Base-by-base conservation (phyloP, 2,113 vertebrate genomes). In the Anseranas semipalmata region DNA sequence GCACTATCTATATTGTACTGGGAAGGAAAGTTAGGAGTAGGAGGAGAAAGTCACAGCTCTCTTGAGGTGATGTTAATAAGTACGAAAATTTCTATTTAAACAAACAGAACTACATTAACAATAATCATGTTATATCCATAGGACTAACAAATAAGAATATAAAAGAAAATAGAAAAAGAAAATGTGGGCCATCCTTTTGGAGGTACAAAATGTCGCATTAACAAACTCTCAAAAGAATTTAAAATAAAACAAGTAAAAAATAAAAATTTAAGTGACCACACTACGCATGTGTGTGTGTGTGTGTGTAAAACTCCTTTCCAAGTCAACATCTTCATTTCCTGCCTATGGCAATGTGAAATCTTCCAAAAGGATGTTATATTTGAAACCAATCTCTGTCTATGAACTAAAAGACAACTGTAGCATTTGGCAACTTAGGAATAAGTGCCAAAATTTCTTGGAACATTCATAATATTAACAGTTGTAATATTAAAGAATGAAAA, bases 401-500 rank as follows among this genome's bases (percentile, higher is more conserved):
- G 77, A 94, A 80, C 70, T 83, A 75, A 95, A 96, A 96, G 89
- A 91, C 77, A 96, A 96, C 67, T 83, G 82, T 66, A 95, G 66
- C 90, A 81, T 85, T 94, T 89, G 91, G 87, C 35, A 95, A 82
- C 10, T 12, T 22, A 84, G 63, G 85, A 94, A 93, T n/a, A 78
- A 24, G 65, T 75, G 85, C 93, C 94, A 95, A 52, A 91, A 91
- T 75, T 94, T 91, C 80, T 88, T 93, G 94, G 92, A 94, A 88
- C 65, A 39, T 75, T 91, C 81, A 27, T 20, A 70, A 80, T 94
- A n/a, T n/a, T n/a, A n/a, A n/a, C n/a, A n/a, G 45, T 94, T 86
- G 84, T 62, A 95, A 94, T 85, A 96, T 93, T 93, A 95, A 77
- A 94, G 87, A 88, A 94, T 83, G 8, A 90, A 82, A 93, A 94